Evolutionary conservation across 2,797 vertebrate species (phyloP).

Genomic region (Sebastes melanostomus): DNA sequence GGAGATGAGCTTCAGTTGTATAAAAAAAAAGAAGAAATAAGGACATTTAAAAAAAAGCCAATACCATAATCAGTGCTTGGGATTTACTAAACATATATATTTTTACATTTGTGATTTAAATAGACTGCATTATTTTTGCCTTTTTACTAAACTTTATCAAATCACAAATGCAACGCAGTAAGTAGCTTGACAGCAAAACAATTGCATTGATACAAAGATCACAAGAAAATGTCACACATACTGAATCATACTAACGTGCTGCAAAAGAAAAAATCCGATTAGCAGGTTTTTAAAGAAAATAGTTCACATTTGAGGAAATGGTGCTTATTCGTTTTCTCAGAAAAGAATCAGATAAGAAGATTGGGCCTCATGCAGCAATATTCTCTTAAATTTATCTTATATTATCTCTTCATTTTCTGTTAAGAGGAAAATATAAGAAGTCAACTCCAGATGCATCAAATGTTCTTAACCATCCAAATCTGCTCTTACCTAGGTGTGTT

Average conservation of each 20-base stretch:
- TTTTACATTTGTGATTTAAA: constrained; percentile 51
- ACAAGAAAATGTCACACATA: constrained; percentile 52
- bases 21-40: constrained; percentile 25
- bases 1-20: constrained; percentile 59
- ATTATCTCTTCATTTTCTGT: too few species aligned
- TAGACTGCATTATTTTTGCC: constrained; percentile 7
- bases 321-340: background rate
- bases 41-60: constrained; percentile 30
- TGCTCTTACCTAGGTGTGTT: too few species aligned
- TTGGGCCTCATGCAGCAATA: too few species aligned
- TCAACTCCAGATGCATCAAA: too few species aligned
- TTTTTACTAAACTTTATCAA: constrained; percentile 29
- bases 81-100: constrained; percentile 37
- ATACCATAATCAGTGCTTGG: constrained; percentile 32
- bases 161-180: constrained; percentile 38
- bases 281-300: constrained; percentile 5
- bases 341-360: background rate
- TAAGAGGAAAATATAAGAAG: too few species aligned
- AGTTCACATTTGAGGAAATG: background rate
- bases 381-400: too few species aligned
- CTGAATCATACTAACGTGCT: constrained; percentile 50
- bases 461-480: too few species aligned
- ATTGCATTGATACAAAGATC: constrained; percentile 53
- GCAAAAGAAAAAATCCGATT: constrained; percentile 32
- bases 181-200: constrained; percentile 42